Evolutionary conservation across 2,113 vertebrate species (phyloP).

Genomic region (Emydura subglobosa): DNA sequence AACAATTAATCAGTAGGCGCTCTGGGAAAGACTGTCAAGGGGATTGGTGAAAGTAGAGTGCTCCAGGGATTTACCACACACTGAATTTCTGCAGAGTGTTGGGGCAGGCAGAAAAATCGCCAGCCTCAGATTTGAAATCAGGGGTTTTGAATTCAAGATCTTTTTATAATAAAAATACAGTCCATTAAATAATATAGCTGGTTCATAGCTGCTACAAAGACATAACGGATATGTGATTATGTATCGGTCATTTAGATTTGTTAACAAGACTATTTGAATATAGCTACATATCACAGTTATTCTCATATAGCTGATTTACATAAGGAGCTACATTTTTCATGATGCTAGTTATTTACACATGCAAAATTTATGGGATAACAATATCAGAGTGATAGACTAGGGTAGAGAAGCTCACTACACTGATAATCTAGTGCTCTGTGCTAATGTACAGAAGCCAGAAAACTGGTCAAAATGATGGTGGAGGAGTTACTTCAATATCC

Average conservation of each 20-base stretch:
- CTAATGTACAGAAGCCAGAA: not conserved
- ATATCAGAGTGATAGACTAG: not conserved
- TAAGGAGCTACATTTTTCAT: constrained; percentile 11
- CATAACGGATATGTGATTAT: not conserved
- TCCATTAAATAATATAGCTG: not conserved
- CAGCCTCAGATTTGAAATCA: not conserved
- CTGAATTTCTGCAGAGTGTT: constrained; percentile 35
- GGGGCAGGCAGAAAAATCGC: not conserved
- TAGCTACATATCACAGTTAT: not conserved
- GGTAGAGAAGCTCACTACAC: not conserved
- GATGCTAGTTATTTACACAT: not conserved
- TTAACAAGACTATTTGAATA: not conserved
- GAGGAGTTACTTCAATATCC: not conserved
- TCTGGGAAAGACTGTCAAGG: constrained; percentile 35
- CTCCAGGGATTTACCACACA: constrained; percentile 36
- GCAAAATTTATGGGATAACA: rapidly evolving
- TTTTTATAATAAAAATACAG: not conserved
- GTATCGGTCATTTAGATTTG: not conserved
- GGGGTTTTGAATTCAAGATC: not conserved
- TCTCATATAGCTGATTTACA: not conserved
- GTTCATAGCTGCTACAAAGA: not conserved
- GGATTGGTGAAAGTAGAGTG: constrained; percentile 35
- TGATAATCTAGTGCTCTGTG: not conserved
- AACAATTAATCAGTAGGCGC: constrained; percentile 66
- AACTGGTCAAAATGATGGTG: not conserved